A percentile compares a stretch with the other conserved stretches of the same genome.
Evolutionary conservation across 2,888 invertebrate genomes (phyloP).

Genomic region (Adelognathus sp.): DNA sequence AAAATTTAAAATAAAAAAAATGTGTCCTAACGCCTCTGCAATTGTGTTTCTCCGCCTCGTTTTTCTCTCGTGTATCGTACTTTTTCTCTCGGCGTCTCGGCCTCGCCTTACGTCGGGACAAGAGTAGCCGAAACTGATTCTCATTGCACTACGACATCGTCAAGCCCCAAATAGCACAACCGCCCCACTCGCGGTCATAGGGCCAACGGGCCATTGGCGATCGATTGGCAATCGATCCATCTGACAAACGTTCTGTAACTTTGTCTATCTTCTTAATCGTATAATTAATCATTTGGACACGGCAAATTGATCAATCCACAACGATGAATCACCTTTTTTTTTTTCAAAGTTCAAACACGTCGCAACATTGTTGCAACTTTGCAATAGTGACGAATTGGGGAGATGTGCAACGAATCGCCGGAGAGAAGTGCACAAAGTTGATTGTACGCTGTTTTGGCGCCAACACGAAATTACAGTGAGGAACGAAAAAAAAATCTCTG

Average conservation of each 20-base stretch:
- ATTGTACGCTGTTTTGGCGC: no score
- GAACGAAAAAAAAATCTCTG: background rate
- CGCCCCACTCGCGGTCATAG: constrained; percentile 76
- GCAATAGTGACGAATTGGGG: no score
- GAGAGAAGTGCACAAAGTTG: no score
- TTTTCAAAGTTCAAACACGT: background rate
- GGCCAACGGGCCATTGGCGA: constrained; percentile 73
- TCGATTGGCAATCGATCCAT: constrained; percentile 72
- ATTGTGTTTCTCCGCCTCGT: constrained; percentile 51
- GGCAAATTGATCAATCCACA: background rate
- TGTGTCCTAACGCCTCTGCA: constrained; percentile 38
- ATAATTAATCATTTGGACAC: constrained; percentile 8
- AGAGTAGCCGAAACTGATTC: constrained; percentile 76
- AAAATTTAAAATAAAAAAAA: constrained; percentile 9
- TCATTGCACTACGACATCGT: constrained; percentile 71
- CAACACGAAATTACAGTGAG: no score
- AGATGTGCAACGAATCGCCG: no score
- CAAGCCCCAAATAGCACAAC: constrained; percentile 78
- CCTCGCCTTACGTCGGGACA: constrained; percentile 72
- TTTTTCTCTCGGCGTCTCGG: constrained; percentile 54
- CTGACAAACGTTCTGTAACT: constrained; percentile 12
- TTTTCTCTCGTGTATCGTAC: constrained; percentile 47
- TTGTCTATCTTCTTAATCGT: background rate
- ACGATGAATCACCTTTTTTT: background rate
- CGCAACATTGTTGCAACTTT: background rate